A percentile compares a stretch with the other conserved stretches of the same genome.
Conservation (phyloP, 2,888 invertebrate species). For the Smittia sp. region DNA sequence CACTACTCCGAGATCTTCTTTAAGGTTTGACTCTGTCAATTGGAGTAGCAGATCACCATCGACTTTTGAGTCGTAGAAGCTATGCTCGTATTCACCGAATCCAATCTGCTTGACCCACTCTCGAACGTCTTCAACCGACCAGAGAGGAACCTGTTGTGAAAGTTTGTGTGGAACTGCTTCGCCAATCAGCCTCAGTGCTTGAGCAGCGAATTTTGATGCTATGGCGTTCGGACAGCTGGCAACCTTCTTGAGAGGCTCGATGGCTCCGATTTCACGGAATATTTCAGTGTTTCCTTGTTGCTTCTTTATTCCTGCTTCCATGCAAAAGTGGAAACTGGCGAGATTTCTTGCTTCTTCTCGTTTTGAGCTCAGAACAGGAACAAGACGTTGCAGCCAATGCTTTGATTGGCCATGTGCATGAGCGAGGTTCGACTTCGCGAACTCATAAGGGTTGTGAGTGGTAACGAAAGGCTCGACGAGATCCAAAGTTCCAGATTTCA, state of each 20-base stretch:
- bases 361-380: conserved; percentile 91
- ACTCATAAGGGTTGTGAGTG: conserved; percentile 90
- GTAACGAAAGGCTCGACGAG: conserved; percentile 96
- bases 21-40: conserved; percentile 86
- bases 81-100: conserved; percentile 76
- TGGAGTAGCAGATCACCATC: conserved; percentile 95
- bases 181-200: conserved; percentile 86
- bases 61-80: conserved; percentile 87
- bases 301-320: conserved; percentile 98
- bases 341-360: conserved; percentile 93
- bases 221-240: conserved; percentile 98
- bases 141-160: conserved; percentile 95
- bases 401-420: conserved; percentile 96
- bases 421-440: conserved; percentile 86
- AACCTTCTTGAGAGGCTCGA: conserved; percentile 91
- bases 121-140: conserved; percentile 94
- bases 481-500: conserved; percentile 93
- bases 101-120: conserved; percentile 99
- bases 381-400: conserved; percentile 88
- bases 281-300: conserved; percentile 87
- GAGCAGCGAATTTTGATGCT: conserved; percentile 94
- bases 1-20: conserved; percentile 85
- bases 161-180: conserved; percentile 97
- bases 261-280: conserved; percentile 91
- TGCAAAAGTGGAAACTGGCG: conserved; percentile 97